These are phyloP conservation scores for Ceyx erithaca DNA, from an alignment of 2,797 vertebrate species.

Conservation along the genomic window DNA sequence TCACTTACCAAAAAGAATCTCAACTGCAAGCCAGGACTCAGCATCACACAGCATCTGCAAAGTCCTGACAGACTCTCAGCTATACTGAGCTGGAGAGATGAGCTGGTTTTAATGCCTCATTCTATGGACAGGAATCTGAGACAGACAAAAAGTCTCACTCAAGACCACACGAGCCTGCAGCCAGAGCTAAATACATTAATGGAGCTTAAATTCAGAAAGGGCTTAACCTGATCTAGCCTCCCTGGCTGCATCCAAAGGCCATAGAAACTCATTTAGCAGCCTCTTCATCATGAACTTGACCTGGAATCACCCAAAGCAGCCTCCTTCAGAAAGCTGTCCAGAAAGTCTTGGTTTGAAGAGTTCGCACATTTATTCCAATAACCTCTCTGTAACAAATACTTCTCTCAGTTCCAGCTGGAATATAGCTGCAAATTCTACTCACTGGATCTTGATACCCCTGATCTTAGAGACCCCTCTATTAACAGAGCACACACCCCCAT, in stretches of 20 bases:
- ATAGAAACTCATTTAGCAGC: neutral
- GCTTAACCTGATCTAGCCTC: neutral
- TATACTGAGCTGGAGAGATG: neutral
- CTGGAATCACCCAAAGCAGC: neutral
- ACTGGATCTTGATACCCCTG: neutral
- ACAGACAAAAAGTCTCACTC: neutral
- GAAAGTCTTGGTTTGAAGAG: neutral
- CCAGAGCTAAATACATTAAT: neutral
- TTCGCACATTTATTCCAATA: neutral
- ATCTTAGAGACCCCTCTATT: neutral
- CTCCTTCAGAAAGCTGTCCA: neutral
- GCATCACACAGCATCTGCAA: neutral
- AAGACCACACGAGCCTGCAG: neutral
- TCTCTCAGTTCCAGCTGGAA: neutral
- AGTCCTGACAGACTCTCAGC: neutral
- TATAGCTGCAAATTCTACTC: neutral
- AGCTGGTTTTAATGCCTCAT: neutral
- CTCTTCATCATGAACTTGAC: neutral
- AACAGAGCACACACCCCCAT: neutral
- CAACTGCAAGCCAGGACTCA: neutral
- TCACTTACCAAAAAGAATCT: neutral
- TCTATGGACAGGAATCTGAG: neutral
- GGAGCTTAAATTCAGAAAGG: neutral
- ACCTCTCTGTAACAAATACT: neutral
- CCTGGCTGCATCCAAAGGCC: neutral